Evolutionary conservation across 1,140 invertebrate species (phyloP).

Genomic region (Euborellia annulipes): DNA sequence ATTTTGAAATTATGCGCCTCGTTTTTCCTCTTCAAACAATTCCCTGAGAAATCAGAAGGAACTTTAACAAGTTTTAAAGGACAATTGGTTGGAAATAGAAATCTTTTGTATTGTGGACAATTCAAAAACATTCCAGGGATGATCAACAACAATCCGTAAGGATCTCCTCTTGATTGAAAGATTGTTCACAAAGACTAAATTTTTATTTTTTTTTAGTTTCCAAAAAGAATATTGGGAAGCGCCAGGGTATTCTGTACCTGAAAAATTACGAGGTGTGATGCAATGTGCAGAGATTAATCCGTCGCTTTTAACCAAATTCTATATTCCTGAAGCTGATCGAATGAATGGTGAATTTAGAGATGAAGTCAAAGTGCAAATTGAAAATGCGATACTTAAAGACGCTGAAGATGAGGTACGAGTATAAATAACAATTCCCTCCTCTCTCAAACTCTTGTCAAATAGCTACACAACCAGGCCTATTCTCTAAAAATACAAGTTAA

Average conservation of each 20-base stretch:
- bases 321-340: conserved; percentile 26
- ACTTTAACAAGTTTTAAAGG: conserved; percentile 57
- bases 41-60: conserved; percentile 55
- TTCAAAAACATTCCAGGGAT: conserved; percentile 29
- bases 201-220: conserved; percentile 2
- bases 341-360: conserved; percentile 24
- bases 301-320: conserved; percentile 29
- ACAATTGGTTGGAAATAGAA: conserved; percentile 64
- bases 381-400: conserved; percentile 19
- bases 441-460: no score
- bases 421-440: no score
- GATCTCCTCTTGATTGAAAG: no score
- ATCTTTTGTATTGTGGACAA: conserved; percentile 49
- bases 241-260: not conserved
- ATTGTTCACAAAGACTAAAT: not conserved
- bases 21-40: conserved; percentile 53
- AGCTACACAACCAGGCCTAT: no score
- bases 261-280: no score
- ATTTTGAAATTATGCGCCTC: conserved; percentile 70
- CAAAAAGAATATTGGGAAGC: not conserved
- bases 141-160: conserved; percentile 21
- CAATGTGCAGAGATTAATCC: conserved; percentile 18
- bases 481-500: no score
- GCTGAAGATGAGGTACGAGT: no score
- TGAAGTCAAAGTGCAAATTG: conserved; percentile 13